Conservation (phyloP, 2,113 vertebrate genomes). For the Cyprinodon tularosa region DNA sequence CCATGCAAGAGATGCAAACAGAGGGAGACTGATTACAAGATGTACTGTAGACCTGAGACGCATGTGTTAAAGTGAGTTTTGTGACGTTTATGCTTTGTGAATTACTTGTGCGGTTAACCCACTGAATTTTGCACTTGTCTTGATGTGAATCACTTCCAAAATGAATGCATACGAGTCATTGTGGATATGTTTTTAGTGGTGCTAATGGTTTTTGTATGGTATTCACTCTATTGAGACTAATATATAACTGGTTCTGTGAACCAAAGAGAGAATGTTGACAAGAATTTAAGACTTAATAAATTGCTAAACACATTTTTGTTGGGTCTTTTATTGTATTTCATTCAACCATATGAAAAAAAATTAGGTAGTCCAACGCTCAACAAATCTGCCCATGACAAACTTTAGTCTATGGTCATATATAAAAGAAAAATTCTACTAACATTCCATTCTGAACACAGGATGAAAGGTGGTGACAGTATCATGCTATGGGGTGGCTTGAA, state of each 20-base stretch:
- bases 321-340: slow-evolving; percentile 17
- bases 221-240: slow-evolving; percentile 63
- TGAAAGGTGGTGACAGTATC: not conserved
- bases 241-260: slow-evolving; percentile 82
- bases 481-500: not conserved
- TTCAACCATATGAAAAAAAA: not conserved
- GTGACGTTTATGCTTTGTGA: slow-evolving; percentile 40
- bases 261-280: slow-evolving; percentile 63
- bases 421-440: not conserved
- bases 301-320: slow-evolving; percentile 48
- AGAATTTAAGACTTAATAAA: slow-evolving; percentile 62
- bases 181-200: slow-evolving; percentile 34
- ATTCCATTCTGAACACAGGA: not conserved
- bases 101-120: slow-evolving; percentile 42
- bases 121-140: slow-evolving; percentile 57
- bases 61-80: slow-evolving; percentile 47
- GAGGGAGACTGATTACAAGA: slow-evolving; percentile 2
- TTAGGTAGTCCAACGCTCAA: too few relatives aligned
- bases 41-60: slow-evolving; percentile 29
- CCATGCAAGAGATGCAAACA: slow-evolving; percentile 20
- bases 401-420: too few relatives aligned
- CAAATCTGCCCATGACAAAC: too few relatives aligned
- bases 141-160: slow-evolving; percentile 39
- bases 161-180: slow-evolving; percentile 25
- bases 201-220: slow-evolving; percentile 60